Evolutionary conservation across 1,140 invertebrate genomes (phyloP).

Genomic region (Caenorhabditis brenneri): DNA sequence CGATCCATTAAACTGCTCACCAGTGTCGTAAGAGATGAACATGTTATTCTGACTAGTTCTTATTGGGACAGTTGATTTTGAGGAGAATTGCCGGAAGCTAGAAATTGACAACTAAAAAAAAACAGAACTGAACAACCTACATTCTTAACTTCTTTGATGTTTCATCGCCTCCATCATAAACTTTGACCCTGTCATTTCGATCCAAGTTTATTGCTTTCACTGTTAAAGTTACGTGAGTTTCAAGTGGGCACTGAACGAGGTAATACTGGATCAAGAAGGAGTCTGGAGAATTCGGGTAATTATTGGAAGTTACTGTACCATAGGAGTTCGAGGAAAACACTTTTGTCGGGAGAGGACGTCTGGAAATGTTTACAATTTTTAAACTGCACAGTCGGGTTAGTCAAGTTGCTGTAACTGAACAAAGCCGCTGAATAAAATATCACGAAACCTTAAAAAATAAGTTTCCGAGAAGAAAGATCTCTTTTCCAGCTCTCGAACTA

Average conservation of each 20-base stretch:
- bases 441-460: too few relatives aligned
- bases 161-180: neutral
- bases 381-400: too few relatives aligned
- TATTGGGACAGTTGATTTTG: neutral
- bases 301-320: constrained; percentile 7
- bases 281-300: neutral
- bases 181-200: neutral
- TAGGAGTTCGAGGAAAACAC: neutral
- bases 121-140: neutral
- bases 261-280: constrained; percentile 24
- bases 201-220: neutral
- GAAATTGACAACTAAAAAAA: neutral
- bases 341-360: neutral
- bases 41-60: neutral
- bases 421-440: too few relatives aligned
- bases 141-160: neutral
- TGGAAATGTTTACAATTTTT: too few relatives aligned
- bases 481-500: too few relatives aligned
- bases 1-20: neutral
- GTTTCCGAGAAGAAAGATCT: too few relatives aligned
- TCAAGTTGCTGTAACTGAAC: too few relatives aligned
- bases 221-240: neutral
- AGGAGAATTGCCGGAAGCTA: neutral
- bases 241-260: neutral
- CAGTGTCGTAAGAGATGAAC: constrained; percentile 23